Percentiles rank a stretch among this genome's conserved stretches.
Evolutionary conservation across 2,797 vertebrate genomes (phyloP).

Genomic region (Cottoperca gobio): DNA sequence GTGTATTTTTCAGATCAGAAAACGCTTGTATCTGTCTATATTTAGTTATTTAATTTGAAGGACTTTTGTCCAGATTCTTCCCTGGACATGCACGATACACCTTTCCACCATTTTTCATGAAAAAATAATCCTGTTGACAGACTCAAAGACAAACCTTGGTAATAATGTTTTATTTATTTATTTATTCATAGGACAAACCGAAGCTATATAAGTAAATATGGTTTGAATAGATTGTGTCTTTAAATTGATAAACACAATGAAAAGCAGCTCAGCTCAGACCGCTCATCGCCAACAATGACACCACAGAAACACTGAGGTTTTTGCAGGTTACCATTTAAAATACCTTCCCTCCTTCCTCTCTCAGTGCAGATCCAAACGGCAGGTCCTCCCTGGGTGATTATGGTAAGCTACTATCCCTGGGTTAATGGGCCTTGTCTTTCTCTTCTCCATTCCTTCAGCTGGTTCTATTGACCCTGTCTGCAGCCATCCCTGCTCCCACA

Average conservation of each 20-base stretch:
- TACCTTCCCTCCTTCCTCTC: slow-evolving; percentile 14
- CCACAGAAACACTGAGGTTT: not conserved
- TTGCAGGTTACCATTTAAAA: slow-evolving; percentile 33
- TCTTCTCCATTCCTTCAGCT: slow-evolving; percentile 58
- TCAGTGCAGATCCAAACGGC: slow-evolving; percentile 40
- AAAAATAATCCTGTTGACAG: too few species aligned
- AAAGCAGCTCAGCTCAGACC: not conserved
- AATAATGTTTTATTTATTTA: too few species aligned
- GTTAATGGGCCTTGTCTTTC: slow-evolving; percentile 78
- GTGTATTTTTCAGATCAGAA: too few species aligned
- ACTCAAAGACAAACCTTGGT: too few species aligned
- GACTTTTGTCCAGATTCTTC: too few species aligned
- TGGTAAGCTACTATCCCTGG: slow-evolving; percentile 59
- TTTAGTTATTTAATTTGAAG: too few species aligned
- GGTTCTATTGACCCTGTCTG: slow-evolving; percentile 52
- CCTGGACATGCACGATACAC: too few species aligned
- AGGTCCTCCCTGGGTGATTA: slow-evolving; percentile 35
- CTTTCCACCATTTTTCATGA: too few species aligned
- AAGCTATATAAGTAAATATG: not conserved
- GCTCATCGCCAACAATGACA: not conserved
- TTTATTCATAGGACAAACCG: not conserved
- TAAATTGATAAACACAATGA: not conserved
- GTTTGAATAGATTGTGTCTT: not conserved
- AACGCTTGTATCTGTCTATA: too few species aligned
- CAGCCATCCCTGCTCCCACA: slow-evolving; percentile 37